These are phyloP conservation scores for Pristionchus arcanus DNA, from an alignment of 2,888 invertebrate genomes.

Conservation along the genomic window DNA sequence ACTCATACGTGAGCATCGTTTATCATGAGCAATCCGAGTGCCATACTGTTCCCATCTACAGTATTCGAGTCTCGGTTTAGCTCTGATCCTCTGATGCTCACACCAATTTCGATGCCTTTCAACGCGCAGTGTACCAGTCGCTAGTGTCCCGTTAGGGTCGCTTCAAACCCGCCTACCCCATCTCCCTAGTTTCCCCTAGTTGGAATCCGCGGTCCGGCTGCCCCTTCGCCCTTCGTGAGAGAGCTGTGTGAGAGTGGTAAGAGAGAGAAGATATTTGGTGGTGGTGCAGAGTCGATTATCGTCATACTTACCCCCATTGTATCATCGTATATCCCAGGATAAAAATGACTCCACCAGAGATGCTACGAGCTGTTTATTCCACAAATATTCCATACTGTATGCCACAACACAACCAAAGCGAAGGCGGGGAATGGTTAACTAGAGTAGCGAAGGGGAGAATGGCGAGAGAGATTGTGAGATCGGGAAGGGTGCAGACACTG, in stretches of 20 bases:
- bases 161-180: constrained; percentile 9
- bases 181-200: constrained; percentile 6
- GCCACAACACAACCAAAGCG: constrained; percentile 19
- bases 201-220: constrained; percentile 49
- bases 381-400: constrained; percentile 26
- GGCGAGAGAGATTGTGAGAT: constrained; percentile 44
- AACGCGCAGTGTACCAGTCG: background rate
- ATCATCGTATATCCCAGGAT: background rate
- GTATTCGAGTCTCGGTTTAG: background rate
- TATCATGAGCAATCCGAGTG: background rate
- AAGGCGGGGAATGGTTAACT: background rate
- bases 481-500: background rate
- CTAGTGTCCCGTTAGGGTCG: constrained; percentile 39
- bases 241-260: background rate
- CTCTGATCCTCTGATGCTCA: background rate
- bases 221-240: constrained; percentile 46
- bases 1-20: background rate
- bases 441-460: constrained; percentile 25
- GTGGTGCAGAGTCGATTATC: constrained; percentile 52
- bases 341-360: constrained; percentile 31
- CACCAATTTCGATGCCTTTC: background rate
- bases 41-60: constrained; percentile 52
- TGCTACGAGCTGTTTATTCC: background rate
- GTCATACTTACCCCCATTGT: constrained; percentile 32
- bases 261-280: constrained; percentile 45